Evolutionary conservation across 2,888 invertebrate genomes (phyloP).

Genomic region (Nineta flava): DNA sequence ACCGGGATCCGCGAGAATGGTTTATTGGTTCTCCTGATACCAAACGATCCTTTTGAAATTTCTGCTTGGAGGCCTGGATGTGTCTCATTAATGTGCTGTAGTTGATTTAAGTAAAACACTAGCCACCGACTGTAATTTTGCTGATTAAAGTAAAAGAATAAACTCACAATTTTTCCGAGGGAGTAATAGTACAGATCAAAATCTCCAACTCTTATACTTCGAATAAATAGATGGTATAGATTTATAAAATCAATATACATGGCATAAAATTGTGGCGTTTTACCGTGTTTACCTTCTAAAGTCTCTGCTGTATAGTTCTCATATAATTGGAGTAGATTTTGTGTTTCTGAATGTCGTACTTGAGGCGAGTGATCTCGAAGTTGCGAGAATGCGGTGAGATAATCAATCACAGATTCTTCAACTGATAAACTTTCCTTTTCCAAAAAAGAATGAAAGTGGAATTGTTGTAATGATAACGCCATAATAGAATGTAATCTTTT

Average conservation of each 20-base stretch:
- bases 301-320: conserved; percentile 9
- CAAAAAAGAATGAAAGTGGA: conserved; percentile 13
- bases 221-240: conserved; percentile 16
- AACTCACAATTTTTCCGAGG: conserved; percentile 16
- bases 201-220: conserved; percentile 18
- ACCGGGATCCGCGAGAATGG: conserved; percentile 19
- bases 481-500: conserved; percentile 15
- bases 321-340: too few species aligned
- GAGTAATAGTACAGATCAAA: conserved; percentile 16
- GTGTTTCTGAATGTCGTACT: too few species aligned
- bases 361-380: too few species aligned
- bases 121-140: conserved; percentile 18
- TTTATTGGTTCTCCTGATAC: conserved; percentile 19
- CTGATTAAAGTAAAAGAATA: conserved; percentile 19
- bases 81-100: conserved; percentile 17
- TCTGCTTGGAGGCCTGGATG: conserved; percentile 17
- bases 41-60: conserved; percentile 17
- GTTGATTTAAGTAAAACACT: conserved; percentile 12
- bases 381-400: background rate
- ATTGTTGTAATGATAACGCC: conserved; percentile 13
- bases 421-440: conserved; percentile 5
- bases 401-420: conserved; percentile 7
- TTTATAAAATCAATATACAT: conserved; percentile 15
- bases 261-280: conserved; percentile 10
- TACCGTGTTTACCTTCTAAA: conserved; percentile 7